Conservation (phyloP, 1,140 invertebrate species). For the Drosophila punjabiensis region DNA sequence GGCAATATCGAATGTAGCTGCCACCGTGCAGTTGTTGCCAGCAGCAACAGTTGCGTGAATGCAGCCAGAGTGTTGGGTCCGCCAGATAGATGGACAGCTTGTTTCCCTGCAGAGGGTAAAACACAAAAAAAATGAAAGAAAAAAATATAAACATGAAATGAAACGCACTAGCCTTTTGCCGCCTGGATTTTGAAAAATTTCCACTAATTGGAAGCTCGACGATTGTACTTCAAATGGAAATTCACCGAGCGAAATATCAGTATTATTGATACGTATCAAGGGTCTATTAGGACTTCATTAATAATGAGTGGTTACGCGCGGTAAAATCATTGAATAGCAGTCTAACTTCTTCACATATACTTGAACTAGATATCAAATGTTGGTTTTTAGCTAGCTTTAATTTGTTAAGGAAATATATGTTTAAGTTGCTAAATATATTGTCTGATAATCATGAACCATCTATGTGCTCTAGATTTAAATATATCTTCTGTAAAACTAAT, state of each 20-base stretch:
- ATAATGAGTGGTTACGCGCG: not conserved
- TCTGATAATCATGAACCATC: not conserved
- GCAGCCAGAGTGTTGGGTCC: conserved; percentile 30
- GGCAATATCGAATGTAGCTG: conserved; percentile 42
- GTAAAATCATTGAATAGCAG: not conserved
- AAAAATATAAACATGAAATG: conserved; percentile 15
- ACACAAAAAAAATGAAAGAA: not conserved
- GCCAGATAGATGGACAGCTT: conserved; percentile 65
- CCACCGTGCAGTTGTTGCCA: conserved; percentile 36
- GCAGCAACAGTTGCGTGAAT: conserved; percentile 52
- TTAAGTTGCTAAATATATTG: not conserved
- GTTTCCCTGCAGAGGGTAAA: conserved; percentile 9
- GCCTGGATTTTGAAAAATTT: conserved; percentile 50
- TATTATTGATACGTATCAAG: conserved; percentile 21
- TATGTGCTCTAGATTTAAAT: not conserved
- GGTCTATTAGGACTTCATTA: not conserved
- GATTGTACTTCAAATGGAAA: conserved; percentile 50
- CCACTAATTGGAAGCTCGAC: conserved; percentile 66
- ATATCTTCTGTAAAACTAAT: not conserved
- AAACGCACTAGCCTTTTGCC: conserved; percentile 26
- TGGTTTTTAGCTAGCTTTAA: too few species aligned
- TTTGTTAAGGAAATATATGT: not conserved
- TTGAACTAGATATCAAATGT: not conserved
- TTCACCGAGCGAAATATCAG: conserved; percentile 27
- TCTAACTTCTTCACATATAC: not conserved